Evolutionary conservation across 2,888 invertebrate genomes (phyloP), one percentile per base, ranked within the genome.

Genomic region (Baccha elongata): DNA sequence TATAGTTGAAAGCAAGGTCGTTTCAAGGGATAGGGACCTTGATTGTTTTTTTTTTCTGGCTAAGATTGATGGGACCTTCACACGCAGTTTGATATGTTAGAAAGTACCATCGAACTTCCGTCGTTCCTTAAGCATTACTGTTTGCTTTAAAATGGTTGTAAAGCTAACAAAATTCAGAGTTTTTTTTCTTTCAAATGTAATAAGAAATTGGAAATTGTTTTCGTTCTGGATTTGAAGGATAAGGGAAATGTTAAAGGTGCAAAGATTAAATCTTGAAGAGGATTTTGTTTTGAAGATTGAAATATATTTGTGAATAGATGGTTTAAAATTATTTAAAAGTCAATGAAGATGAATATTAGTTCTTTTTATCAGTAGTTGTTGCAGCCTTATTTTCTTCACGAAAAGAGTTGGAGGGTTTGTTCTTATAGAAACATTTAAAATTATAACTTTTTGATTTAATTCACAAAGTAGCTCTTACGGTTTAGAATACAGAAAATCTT

Each of bases 41-140:
- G 48, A 68, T 68, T 79, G 53, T 46, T 42, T 42, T 44, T 13
- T 55, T 32, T 8, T 46, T 48, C 26, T 35, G 8, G 52, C 15
- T 23, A 73, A 73, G 83, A 78, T 83, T 78, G 83, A 83, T 83
- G 78, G 67, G 78, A n/a, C 65, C 55, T 65, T 15, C 35, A 32
- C 53, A 71, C 53, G 72, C 60, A 68, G 64, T 55, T 15, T 11
- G 23, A 60, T 44, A 60, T n/a, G 13, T 23, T 8, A 26, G 8
- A 53, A 32, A 17, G 37, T 40, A 13, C 19, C 60, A 29, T 29
- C 42, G 29, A 52, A 23, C 37, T 10, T 37, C 6, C 15, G 17
- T 37, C 53, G 53, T 58, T 50, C 40, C 26, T 35, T 3, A 32
- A 23, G 29, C 10, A 52, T 37, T 42, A 37, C 15, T 37, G 29